phyloP scores from a whole-genome alignment of 1,140 invertebrate species.

The Ylistrum balloti region DNA sequence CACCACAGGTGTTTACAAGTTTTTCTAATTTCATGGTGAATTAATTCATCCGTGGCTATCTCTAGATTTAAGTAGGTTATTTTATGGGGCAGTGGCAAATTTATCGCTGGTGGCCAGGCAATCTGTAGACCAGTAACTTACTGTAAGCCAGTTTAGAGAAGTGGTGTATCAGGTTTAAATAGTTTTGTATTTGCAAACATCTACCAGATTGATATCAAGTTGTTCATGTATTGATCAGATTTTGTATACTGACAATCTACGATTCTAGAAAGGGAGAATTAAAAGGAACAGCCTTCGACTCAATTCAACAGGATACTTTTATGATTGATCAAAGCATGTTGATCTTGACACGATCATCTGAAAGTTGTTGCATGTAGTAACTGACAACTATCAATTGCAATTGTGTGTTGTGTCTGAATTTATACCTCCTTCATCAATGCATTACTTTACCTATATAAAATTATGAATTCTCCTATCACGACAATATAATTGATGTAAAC shows the following conservation, averaged over 20 bases:
- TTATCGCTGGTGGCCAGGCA: background rate
- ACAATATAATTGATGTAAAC: no score
- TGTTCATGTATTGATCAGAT: background rate
- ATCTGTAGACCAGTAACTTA: background rate
- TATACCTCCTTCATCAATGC: no score
- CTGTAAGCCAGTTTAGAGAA: background rate
- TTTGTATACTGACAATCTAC: background rate
- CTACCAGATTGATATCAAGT: background rate
- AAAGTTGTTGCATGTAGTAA: no score
- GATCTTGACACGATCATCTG: no score
- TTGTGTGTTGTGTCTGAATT: no score
- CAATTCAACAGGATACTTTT: no score
- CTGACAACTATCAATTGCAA: no score
- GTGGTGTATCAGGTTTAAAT: background rate
- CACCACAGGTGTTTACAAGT: background rate
- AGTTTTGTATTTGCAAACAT: background rate
- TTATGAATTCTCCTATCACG: no score
- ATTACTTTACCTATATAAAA: no score
- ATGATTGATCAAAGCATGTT: no score
- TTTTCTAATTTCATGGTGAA: background rate
- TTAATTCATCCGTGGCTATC: background rate
- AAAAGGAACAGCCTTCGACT: background rate
- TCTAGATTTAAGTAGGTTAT: conserved; percentile 5
- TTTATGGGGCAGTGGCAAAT: background rate
- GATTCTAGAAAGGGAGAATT: background rate